Conservation (phyloP, 2,888 invertebrate species). For the Brassicogethes aeneus region DNA sequence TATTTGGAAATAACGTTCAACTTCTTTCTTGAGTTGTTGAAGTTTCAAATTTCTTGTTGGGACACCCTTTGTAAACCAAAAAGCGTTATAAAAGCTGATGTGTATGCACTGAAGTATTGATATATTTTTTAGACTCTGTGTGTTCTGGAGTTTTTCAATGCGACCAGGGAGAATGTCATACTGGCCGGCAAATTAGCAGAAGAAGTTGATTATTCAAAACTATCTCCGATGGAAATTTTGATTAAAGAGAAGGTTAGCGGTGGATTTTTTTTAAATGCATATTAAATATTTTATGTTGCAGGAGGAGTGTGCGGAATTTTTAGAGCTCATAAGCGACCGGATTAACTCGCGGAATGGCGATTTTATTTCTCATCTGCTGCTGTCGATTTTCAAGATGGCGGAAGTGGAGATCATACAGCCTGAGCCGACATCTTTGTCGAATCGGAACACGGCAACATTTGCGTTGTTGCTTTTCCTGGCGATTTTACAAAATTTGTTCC, state of each 20-base stretch:
- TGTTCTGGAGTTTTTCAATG: slow-evolving; percentile 74
- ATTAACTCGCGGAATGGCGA: slow-evolving; percentile 80
- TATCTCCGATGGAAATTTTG: slow-evolving; percentile 57
- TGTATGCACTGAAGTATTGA: no score
- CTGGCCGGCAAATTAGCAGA: slow-evolving; percentile 69
- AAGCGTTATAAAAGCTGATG: slow-evolving; percentile 2
- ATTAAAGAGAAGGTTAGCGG: slow-evolving; percentile 67
- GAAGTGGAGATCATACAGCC: slow-evolving; percentile 83
- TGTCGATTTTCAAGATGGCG: slow-evolving; percentile 88
- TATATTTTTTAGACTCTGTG: slow-evolving; percentile 79
- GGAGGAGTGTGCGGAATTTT: slow-evolving; percentile 77
- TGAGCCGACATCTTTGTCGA: slow-evolving; percentile 47
- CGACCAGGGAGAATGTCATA: slow-evolving; percentile 82
- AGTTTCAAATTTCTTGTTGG: no score
- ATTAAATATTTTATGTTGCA: no score
- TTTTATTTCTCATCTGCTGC: slow-evolving; percentile 74
- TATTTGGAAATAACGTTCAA: no score
- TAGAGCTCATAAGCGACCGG: slow-evolving; percentile 72
- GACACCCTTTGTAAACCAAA: slow-evolving; percentile 4
- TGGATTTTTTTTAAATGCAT: no score
- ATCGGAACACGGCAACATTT: no score
- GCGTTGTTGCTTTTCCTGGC: slow-evolving; percentile 17
- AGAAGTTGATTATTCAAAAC: slow-evolving; percentile 51
- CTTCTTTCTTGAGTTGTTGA: no score
- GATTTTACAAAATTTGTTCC: slow-evolving; percentile 20